Base-by-base conservation (phyloP, 2,113 vertebrate genomes). In the Tragelaphus scriptus region DNA sequence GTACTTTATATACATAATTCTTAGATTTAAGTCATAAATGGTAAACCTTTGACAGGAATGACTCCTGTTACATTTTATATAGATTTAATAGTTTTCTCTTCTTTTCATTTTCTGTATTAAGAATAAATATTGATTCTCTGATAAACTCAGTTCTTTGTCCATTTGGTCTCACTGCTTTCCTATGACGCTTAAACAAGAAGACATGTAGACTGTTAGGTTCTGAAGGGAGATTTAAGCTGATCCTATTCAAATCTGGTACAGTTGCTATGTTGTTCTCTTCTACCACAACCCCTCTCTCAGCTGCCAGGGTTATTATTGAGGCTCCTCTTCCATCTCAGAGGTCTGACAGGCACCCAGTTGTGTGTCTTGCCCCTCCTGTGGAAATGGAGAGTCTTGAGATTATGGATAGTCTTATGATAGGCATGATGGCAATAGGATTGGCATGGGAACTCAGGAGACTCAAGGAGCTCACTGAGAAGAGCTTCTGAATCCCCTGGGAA, bases 81-180 rank as follows among this genome's bases (percentile, higher is more conserved):
- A 90, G 77, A 86, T 61, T 85, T 36, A 63, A 21, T 90, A 77
- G 2, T 92, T 86, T 75, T 92, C 61, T 68, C 49, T 95, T 89
- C 21, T 26, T 86, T 95, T 97, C 25, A 80, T 81, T 97, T 97
- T 96, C 58, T 86, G 16, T 86, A 32, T 85, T 23, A 95, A 91
- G 49, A 81, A 84, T 82, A 55, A 96, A 65, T 75, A 36, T 36
- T 88, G 59, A 77, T 75, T 96, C 80, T 94, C 47, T 75, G 23
- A 53, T 92, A 92, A 95, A 89, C 92, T 85, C 88, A 79, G 36
- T 26, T 88, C 49, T 88, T 92, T 96, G 21, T 49, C 40, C 5
- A 7, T 25, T 7, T 95, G 47, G 15, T 88, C 49, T 91, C 59
- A 85, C 15, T 30, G 0, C 53, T 94, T 89, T 91, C 55, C 59